Percentiles rank a stretch among this genome's conserved stretches.
phyloP scores from a whole-genome alignment of 2,113 vertebrate genomes.

The Gasterosteus nipponicus region DNA sequence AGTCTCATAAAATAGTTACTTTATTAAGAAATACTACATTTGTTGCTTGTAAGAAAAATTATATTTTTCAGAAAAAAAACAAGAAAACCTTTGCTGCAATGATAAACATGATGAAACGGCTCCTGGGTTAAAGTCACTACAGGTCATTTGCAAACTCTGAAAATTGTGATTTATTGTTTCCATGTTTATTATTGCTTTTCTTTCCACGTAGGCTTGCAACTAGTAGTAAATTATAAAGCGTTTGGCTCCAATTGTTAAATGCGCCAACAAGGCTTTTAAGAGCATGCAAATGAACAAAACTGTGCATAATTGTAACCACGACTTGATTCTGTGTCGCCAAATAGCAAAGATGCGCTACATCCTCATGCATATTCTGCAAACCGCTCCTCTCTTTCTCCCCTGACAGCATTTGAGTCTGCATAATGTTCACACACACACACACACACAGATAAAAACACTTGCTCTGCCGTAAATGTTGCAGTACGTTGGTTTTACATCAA shows the following conservation, averaged over 20 bases:
- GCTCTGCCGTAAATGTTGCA: constrained; percentile 25
- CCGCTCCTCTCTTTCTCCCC: constrained; percentile 33
- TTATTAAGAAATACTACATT: no score
- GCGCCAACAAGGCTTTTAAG: constrained; percentile 39
- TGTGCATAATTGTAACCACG: constrained; percentile 48
- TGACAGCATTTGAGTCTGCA: constrained; percentile 44
- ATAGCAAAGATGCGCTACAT: constrained; percentile 30
- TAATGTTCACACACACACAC: neutral
- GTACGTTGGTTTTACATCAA: constrained; percentile 24
- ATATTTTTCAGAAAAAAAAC: neutral
- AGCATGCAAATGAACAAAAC: constrained; percentile 58
- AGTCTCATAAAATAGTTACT: neutral
- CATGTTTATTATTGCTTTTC: neutral
- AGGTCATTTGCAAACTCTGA: neutral
- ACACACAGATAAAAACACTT: neutral
- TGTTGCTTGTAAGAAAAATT: no score
- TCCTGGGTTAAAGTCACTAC: neutral
- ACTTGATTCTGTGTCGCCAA: constrained; percentile 53
- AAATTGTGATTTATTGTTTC: neutral
- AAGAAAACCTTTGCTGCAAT: neutral
- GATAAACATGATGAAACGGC: neutral
- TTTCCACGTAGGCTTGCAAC: neutral
- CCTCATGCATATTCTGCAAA: constrained; percentile 44
- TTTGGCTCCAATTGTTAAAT: constrained; percentile 12
- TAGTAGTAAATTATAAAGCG: neutral